phyloP scores from a whole-genome alignment of 1,140 invertebrate genomes.

The Battus philenor region DNA sequence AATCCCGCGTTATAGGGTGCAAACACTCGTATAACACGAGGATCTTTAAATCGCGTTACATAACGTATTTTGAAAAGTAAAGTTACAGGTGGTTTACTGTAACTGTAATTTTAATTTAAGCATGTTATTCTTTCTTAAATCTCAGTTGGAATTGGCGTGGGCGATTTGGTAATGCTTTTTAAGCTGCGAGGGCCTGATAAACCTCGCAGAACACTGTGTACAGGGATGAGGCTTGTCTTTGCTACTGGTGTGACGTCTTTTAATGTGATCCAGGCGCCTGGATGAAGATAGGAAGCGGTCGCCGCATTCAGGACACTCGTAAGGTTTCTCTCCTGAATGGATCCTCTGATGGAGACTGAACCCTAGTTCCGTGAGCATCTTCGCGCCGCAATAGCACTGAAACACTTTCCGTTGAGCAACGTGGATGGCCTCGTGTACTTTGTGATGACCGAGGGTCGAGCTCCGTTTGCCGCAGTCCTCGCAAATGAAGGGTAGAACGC shows the following conservation, averaged over 20 bases:
- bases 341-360: slow-evolving; percentile 56
- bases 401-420: slow-evolving; percentile 42
- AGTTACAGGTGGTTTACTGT: too few relatives aligned
- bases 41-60: too few relatives aligned
- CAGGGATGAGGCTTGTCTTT: slow-evolving; percentile 44
- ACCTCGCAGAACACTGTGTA: slow-evolving; percentile 36
- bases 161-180: slow-evolving; percentile 41
- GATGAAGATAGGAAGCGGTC: slow-evolving; percentile 69
- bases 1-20: too few relatives aligned
- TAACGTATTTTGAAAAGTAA: too few relatives aligned
- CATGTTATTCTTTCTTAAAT: too few relatives aligned
- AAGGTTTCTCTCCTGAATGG: slow-evolving; percentile 87
- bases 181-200: slow-evolving; percentile 51
- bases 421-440: slow-evolving; percentile 57
- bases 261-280: slow-evolving; percentile 55
- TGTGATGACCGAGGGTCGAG: slow-evolving; percentile 55
- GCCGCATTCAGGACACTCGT: slow-evolving; percentile 82
- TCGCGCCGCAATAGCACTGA: slow-evolving; percentile 57
- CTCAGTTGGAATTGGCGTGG: slow-evolving; percentile 20
- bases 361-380: slow-evolving; percentile 47
- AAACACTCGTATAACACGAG: too few relatives aligned
- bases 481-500: slow-evolving; percentile 57
- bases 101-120: too few relatives aligned
- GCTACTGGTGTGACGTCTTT: slow-evolving; percentile 44
- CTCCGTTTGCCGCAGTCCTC: slow-evolving; percentile 59